A percentile compares a stretch with the other conserved stretches of the same genome.
These are phyloP conservation scores for Gymnogyps californianus DNA, from an alignment of 2,113 vertebrate genomes.

Conservation along the genomic window DNA sequence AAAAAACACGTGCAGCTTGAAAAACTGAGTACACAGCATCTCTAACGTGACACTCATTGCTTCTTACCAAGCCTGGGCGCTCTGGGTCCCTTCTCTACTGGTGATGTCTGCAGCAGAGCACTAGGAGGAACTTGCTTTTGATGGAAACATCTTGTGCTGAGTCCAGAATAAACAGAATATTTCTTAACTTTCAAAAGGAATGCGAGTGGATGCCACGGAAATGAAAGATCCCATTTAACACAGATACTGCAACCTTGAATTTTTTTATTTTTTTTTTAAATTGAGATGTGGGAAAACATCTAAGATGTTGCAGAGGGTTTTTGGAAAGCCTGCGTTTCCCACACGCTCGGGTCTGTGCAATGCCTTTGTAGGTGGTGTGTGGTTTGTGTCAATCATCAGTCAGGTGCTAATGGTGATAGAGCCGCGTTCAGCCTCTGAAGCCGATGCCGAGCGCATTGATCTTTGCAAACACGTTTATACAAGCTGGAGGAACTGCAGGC, in stretches of 20 bases:
- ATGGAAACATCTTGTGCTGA: not conserved
- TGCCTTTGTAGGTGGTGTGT: constrained; percentile 51
- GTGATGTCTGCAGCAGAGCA: not conserved
- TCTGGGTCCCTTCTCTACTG: not conserved
- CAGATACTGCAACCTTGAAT: not conserved
- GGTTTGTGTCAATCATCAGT: constrained; percentile 50
- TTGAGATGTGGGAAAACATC: not conserved
- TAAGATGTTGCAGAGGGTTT: not conserved
- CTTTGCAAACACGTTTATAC: not conserved
- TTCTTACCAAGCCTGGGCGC: not conserved
- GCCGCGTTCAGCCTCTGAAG: not conserved
- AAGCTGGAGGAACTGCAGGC: constrained; percentile 19
- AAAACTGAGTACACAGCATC: not conserved
- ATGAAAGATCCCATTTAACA: not conserved
- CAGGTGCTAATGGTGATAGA: constrained; percentile 40
- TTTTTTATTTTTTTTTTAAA: not conserved
- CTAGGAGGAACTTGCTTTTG: not conserved
- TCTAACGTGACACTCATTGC: not conserved
- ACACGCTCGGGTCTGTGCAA: not conserved
- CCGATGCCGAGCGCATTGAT: not conserved
- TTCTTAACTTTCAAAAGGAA: not conserved
- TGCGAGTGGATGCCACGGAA: not conserved
- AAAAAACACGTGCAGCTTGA: not conserved
- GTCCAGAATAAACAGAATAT: not conserved
- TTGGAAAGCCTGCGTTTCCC: constrained; percentile 18